Evolutionary conservation across 2,797 vertebrate genomes (phyloP).

Genomic region (Tachyglossus aculeatus): DNA sequence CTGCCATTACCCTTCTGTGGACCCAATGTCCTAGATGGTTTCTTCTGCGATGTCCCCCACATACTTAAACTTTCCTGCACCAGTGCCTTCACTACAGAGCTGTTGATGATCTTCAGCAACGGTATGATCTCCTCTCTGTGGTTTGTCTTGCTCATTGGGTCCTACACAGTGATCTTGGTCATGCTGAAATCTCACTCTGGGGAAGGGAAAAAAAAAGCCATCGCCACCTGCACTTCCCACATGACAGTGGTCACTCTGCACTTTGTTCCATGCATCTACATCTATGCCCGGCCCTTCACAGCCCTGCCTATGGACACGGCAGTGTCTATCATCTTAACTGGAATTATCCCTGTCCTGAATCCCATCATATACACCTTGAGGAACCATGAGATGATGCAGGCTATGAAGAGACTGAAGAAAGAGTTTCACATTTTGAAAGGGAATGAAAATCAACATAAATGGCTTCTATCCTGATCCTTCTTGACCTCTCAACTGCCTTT

Average conservation of each 20-base stretch:
- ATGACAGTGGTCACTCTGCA: slow-evolving; percentile 29
- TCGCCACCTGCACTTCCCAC: slow-evolving; percentile 41
- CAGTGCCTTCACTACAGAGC: neutral
- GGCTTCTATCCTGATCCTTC: no score
- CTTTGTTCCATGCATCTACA: slow-evolving; percentile 35
- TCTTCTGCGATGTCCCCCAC: slow-evolving; percentile 28
- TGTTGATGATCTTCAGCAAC: slow-evolving; percentile 42
- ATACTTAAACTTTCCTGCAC: slow-evolving; percentile 25
- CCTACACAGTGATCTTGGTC: slow-evolving; percentile 12
- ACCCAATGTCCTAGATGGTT: slow-evolving; percentile 20
- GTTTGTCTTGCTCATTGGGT: slow-evolving; percentile 23
- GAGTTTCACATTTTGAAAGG: no score
- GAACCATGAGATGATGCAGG: slow-evolving; percentile 2
- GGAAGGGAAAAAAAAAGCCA: slow-evolving; percentile 20
- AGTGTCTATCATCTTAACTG: neutral
- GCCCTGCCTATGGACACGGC: slow-evolving; percentile 27
- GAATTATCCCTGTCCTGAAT: neutral
- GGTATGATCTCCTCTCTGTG: slow-evolving; percentile 9
- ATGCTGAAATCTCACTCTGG: neutral
- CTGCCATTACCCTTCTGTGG: slow-evolving; percentile 42
- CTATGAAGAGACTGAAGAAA: slow-evolving; percentile 2
- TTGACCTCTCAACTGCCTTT: no score
- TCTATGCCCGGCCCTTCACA: slow-evolving; percentile 30
- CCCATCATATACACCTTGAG: slow-evolving; percentile 23
- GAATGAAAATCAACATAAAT: no score